Evolutionary conservation across 30 jellyfish, hydroid and myxozoan species (phyloP), one percentile per base, ranked within the genome.

Genomic region (Rhopilema esculentum): DNA sequence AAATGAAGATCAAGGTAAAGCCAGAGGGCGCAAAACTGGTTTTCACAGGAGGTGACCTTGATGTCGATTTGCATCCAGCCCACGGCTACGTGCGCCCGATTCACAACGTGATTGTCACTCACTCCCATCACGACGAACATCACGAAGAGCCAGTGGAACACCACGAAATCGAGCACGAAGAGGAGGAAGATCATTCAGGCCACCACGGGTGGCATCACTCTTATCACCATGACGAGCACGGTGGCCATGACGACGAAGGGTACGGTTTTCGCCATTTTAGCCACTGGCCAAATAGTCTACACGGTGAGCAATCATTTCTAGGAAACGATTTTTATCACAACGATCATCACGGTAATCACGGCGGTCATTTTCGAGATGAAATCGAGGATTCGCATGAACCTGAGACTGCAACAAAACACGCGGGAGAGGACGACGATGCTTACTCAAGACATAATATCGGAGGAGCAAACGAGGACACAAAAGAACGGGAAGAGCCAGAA

Each of bases 11-110:
- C 48, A 88, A 93, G 73, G 96, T 97, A 22, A 93, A 88, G 66
- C 98, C 98, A 0, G 98, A 88, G 53, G 98, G 98, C n/a, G 98
- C 98, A 53, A 93, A 88, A 21, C 66, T 93, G 79, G 83, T 81
- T 23, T 93, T 93, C 66, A 63, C 93, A 50, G 98, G 98, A 16
- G 97, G 98, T 12, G 98, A 93, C 51, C 89, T 93, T 6, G 95
- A 93, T 75, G 98, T 93, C 27, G 96, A 86, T 50, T 65, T 93
- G 85, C 96, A 83, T 49, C 98, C 98, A 9, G 98, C 98, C 8
- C 98, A 93, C 69, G 91, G 93, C 25, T 81, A 72, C 52, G 93
- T 85, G 23, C 85, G 87, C 22, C 97, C 97, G 49, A 80, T 91
- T 23, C 93, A 91, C 79, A 89, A 89, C 77, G 86, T 72, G 27